Evolutionary conservation across 37 sponge, comb jelly and placozoan species (phyloP), one percentile per base, ranked within the genome.

Genomic region (Aplysina aerophoba): DNA sequence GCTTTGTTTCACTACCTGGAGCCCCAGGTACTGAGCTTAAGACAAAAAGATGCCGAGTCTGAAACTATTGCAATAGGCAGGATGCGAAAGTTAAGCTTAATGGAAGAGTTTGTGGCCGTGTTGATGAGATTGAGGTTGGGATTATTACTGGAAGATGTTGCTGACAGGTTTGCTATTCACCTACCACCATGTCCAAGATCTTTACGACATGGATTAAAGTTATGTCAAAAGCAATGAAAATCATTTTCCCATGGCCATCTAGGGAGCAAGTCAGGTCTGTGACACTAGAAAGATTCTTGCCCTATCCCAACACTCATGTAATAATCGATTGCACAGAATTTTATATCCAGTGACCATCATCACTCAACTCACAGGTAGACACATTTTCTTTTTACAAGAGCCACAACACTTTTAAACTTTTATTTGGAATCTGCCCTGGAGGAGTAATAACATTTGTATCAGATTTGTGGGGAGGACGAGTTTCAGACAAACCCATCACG

Each of bases 361-460:
- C 60, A 31, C 83, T 65, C 19, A 68, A 77, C 19, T 36, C 77
- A 34, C 90, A 85, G 57, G 68, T 40, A 40, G 37, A 33, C 14
- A 90, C 86, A 12, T 90, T 83, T 40, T 86, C 86, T 55, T 84
- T 13, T 22, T 90, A 90, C 58, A 90, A 89, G 44, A 86, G 79
- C 59, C 56, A 82, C 25, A 90, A 86, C 54, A 90, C 91, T 3
- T 82, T 73, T 73, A 91, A 91, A 80, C 78, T 35, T 56, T 40
- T 91, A 11, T 31, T 91, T 59, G 91, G 87, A 4, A 91, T 91
- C 30, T 57, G 84, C n/a, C 90, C 90, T 37, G 39, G 17, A 27
- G 90, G 90, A 39, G 84, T 37, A 58, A 58, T 91, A 24, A 87
- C 58, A 17, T 91, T 87, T 80, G 85, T 91, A 21, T 91, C 87